A percentile compares a stretch with the other conserved stretches of the same genome.
These are phyloP conservation scores for Himalopsyche japonica DNA, from an alignment of 2,888 invertebrate genomes.

Conservation along the genomic window DNA sequence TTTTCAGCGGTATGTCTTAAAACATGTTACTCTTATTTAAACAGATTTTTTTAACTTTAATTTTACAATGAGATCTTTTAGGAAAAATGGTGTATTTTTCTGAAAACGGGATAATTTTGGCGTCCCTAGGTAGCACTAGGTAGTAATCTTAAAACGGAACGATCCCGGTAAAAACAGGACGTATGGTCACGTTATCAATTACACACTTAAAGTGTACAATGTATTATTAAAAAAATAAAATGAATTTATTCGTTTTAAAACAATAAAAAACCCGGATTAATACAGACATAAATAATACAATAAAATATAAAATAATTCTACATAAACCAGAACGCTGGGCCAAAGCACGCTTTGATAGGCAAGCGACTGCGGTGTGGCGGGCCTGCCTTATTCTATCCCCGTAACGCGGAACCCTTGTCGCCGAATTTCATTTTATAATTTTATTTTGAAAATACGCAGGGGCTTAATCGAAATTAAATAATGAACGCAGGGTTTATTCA, in stretches of 20 bases:
- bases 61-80: too few relatives aligned
- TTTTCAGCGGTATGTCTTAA: too few relatives aligned
- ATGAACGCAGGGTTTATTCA: neutral
- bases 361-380: neutral
- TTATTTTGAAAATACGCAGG: neutral
- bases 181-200: too few relatives aligned
- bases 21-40: too few relatives aligned
- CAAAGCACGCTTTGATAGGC: neutral
- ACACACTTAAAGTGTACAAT: too few relatives aligned
- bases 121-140: too few relatives aligned
- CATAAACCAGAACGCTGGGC: neutral
- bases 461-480: neutral
- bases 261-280: neutral
- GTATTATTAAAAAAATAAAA: too few relatives aligned
- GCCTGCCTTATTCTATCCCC: neutral
- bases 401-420: neutral
- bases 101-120: too few relatives aligned
- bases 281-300: neutral
- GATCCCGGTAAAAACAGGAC: too few relatives aligned
- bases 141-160: too few relatives aligned
- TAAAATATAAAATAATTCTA: neutral
- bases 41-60: too few relatives aligned
- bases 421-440: neutral
- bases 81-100: too few relatives aligned
- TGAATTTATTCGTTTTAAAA: neutral